A percentile compares a stretch with the other conserved stretches of the same genome.
Evolutionary conservation across 2,888 invertebrate genomes (phyloP).

Genomic region (Drosophila mettleri): DNA sequence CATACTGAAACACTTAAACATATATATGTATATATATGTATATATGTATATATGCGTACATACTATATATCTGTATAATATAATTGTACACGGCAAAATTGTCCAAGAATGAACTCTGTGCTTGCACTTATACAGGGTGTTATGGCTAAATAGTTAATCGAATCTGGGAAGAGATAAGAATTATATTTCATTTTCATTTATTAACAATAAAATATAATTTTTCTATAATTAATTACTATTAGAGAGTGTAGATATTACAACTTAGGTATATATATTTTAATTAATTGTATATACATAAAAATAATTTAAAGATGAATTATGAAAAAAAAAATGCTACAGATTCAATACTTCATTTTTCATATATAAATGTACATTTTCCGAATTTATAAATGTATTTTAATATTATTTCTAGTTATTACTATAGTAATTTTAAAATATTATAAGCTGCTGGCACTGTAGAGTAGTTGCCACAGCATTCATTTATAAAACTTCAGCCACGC

Average conservation of each 20-base stretch:
- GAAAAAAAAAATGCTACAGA: too few relatives aligned
- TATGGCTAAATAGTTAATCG: not conserved
- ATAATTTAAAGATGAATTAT: too few relatives aligned
- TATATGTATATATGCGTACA: constrained; percentile 14
- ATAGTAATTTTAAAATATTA: constrained; percentile 2
- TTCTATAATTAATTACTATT: not conserved
- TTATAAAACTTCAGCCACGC: constrained; percentile 5
- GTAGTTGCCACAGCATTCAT: constrained; percentile 32
- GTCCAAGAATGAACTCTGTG: constrained; percentile 37
- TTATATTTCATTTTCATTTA: not conserved
- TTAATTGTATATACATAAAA: too few relatives aligned
- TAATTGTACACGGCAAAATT: constrained; percentile 49
- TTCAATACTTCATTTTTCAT: too few relatives aligned
- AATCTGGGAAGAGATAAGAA: too few relatives aligned
- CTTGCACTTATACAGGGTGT: constrained; percentile 54
- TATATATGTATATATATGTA: not conserved
- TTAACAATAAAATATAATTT: not conserved
- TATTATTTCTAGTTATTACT: too few relatives aligned
- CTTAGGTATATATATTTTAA: too few relatives aligned
- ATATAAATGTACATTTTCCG: too few relatives aligned
- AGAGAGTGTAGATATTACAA: not conserved
- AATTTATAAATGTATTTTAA: too few relatives aligned
- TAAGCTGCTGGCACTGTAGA: constrained; percentile 33
- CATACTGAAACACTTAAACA: constrained; percentile 2
- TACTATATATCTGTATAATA: constrained; percentile 17